Percentiles rank a stretch among this genome's conserved stretches.
These are phyloP conservation scores for Drosophila melanica DNA, from an alignment of 1,140 invertebrate species.

Conservation along the genomic window DNA sequence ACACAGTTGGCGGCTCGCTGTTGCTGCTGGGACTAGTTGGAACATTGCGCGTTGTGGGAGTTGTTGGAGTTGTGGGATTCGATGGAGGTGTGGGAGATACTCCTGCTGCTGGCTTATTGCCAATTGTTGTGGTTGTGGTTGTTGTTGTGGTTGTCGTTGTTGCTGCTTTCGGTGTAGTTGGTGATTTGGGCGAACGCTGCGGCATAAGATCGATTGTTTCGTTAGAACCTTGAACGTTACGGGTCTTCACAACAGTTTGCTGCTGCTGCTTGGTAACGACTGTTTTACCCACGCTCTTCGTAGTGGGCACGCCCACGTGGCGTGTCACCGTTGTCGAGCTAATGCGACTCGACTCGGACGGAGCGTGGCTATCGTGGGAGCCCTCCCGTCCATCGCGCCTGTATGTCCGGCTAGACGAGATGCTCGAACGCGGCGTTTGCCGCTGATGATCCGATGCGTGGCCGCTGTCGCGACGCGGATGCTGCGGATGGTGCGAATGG, in stretches of 20 bases:
- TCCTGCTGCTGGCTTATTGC: constrained; percentile 16
- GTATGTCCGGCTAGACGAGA: constrained; percentile 67
- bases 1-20: constrained; percentile 50
- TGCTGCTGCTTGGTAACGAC: constrained; percentile 51
- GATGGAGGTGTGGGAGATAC: constrained; percentile 1
- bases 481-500: constrained; percentile 23
- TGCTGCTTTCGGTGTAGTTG: constrained; percentile 8
- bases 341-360: constrained; percentile 74
- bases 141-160: constrained; percentile 14
- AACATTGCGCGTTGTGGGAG: constrained; percentile 21
- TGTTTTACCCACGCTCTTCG: constrained; percentile 61
- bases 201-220: constrained; percentile 67
- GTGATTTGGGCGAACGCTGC: constrained; percentile 62
- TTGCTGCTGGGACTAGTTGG: constrained; percentile 19
- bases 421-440: constrained; percentile 70
- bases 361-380: constrained; percentile 78
- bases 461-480: constrained; percentile 45
- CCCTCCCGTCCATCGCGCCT: constrained; percentile 69
- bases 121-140: constrained; percentile 10
- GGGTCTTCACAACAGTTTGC: constrained; percentile 53
- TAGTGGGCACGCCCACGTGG: constrained; percentile 45
- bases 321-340: constrained; percentile 76
- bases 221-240: constrained; percentile 55
- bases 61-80: constrained; percentile 30
- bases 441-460: constrained; percentile 42